A percentile compares a stretch with the other conserved stretches of the same genome.
phyloP scores from a whole-genome alignment of 2,888 invertebrate genomes.

The Epirrita christyi region DNA sequence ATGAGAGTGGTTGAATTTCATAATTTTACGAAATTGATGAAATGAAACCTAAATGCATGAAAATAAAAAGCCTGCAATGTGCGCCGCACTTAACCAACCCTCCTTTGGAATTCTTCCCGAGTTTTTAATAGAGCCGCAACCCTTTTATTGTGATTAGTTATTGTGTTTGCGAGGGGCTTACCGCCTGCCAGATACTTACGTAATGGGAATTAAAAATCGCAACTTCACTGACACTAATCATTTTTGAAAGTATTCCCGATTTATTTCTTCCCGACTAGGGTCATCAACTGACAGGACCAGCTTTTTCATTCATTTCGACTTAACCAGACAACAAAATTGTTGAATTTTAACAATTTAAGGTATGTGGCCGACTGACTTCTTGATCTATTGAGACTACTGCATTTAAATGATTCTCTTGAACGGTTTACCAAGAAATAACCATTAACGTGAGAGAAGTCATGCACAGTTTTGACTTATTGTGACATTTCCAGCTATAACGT shows the following conservation, averaged over 20 bases:
- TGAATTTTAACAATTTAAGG: too few relatives aligned
- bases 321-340: too few relatives aligned
- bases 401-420: too few relatives aligned
- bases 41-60: neutral
- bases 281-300: slow-evolving; percentile 7
- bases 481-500: too few relatives aligned
- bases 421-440: too few relatives aligned
- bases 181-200: slow-evolving; percentile 37
- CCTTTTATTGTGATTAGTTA: slow-evolving; percentile 84
- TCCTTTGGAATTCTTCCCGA: slow-evolving; percentile 72
- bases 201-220: slow-evolving; percentile 74
- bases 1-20: too few relatives aligned
- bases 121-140: slow-evolving; percentile 83
- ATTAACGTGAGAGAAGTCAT: too few relatives aligned
- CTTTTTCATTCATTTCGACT: neutral
- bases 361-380: too few relatives aligned
- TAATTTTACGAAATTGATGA: neutral
- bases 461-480: too few relatives aligned
- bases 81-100: slow-evolving; percentile 54
- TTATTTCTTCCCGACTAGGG: slow-evolving; percentile 27
- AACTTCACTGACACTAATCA: slow-evolving; percentile 56
- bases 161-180: slow-evolving; percentile 69
- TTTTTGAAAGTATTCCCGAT: slow-evolving; percentile 47
- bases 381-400: too few relatives aligned
- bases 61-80: slow-evolving; percentile 36